These are phyloP conservation scores for Eulemur coronatus DNA, from an alignment of 2,797 vertebrate genomes.

Conservation along the genomic window DNA sequence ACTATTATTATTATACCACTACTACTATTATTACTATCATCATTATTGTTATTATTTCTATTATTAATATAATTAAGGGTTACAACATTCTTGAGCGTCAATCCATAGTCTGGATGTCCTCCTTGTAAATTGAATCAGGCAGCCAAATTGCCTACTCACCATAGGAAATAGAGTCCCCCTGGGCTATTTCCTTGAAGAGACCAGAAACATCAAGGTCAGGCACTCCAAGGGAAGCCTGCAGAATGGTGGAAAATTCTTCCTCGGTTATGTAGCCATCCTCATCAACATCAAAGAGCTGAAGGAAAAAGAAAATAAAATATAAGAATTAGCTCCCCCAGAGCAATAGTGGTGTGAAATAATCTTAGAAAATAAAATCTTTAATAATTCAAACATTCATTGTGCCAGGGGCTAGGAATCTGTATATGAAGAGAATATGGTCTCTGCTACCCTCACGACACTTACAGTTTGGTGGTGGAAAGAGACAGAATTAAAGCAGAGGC, in stretches of 20 bases:
- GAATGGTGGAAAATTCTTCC: constrained; percentile 91
- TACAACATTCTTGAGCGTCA: neutral
- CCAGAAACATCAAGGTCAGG: constrained; percentile 91
- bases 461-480: neutral
- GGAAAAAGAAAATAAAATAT: neutral
- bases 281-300: constrained; percentile 95
- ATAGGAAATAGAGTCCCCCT: constrained; percentile 92
- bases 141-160: constrained; percentile 85
- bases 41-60: neutral
- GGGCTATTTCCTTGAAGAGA: constrained; percentile 95
- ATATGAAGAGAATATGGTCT: neutral
- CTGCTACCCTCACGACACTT: neutral
- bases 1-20: neutral
- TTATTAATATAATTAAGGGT: neutral
- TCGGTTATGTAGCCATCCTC: constrained; percentile 92
- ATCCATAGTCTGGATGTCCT: neutral
- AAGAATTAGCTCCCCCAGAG: neutral
- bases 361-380: neutral
- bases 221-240: constrained; percentile 93
- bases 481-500: neutral
- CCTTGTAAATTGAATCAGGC: neutral
- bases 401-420: neutral
- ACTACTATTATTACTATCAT: neutral
- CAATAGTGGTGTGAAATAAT: neutral
- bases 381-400: neutral